Evolutionary conservation across 2,797 vertebrate genomes (phyloP).

Genomic region (Xiphophorus birchmanni): DNA sequence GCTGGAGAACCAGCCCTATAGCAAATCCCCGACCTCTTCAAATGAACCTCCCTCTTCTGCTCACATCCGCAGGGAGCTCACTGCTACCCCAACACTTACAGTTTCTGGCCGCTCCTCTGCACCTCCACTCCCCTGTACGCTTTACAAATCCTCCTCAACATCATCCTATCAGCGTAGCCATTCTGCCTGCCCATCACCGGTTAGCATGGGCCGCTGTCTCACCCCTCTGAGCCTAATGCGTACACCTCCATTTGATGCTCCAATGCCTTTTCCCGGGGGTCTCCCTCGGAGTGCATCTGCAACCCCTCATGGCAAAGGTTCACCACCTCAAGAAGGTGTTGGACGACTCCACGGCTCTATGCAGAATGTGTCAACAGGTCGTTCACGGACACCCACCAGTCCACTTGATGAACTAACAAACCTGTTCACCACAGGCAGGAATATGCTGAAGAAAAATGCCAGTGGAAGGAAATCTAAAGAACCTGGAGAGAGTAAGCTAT

Average conservation of each 20-base stretch:
- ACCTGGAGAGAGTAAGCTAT: constrained; percentile 89
- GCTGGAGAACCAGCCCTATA: constrained; percentile 92
- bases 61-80: constrained; percentile 88
- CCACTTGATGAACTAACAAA: constrained; percentile 96
- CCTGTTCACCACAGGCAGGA: constrained; percentile 97
- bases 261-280: constrained; percentile 77
- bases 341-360: constrained; percentile 88
- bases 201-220: constrained; percentile 96
- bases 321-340: constrained; percentile 87
- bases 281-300: constrained; percentile 91
- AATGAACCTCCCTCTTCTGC: constrained; percentile 80
- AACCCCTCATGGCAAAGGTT: constrained; percentile 91
- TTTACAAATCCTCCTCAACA: constrained; percentile 91
- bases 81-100: constrained; percentile 86
- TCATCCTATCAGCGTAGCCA: constrained; percentile 91
- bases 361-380: constrained; percentile 87
- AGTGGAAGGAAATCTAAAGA: constrained; percentile 96
- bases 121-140: constrained; percentile 90
- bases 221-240: constrained; percentile 98
- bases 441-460: constrained; percentile 94
- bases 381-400: constrained; percentile 95
- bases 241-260: constrained; percentile 91
- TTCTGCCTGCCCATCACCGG: constrained; percentile 94
- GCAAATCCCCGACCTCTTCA: constrained; percentile 92
- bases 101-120: constrained; percentile 91